Evolutionary conservation across 2,113 vertebrate genomes (phyloP), one percentile per base, ranked within the genome.

Genomic region (Lonchura striata): DNA sequence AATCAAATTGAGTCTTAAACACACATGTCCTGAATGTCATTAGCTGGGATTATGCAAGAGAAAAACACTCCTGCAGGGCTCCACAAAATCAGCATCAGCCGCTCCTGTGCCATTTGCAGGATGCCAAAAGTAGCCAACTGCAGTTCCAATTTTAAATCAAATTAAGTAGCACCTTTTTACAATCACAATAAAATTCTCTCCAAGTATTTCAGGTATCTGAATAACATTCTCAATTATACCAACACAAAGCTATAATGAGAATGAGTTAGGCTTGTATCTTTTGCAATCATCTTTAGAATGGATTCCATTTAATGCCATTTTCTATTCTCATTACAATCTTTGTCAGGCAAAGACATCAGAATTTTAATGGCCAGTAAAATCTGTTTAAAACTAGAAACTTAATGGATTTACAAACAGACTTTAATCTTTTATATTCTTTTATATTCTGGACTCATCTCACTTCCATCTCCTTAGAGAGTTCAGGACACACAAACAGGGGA

Each of bases 121-220:
- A 63, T 2, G n/a, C 42, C 54, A 77, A 18, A 91, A 80, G 37
- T 23, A 90, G 59, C 35, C 63, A 88, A 74, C 42, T 61, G 18
- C 42, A 28, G 8, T 59, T 88, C 68, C 56, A 83, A 88, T 88
- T 92, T 91, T 86, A 92, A 93, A 93, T 86, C 56, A 95, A 94
- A 96, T 93, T 94, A 97, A 94, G 79, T 77, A 88, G 22, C 50
- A 83, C n/a, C 44, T 77, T 95, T 91, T 94, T 86, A 86, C 35
- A 90, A 63, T 88, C 85, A 78, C 75, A 68, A 59, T 96, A 93
- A 94, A 92, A 92, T 75, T 95, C 42, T 83, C 87, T 88, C 49
- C 47, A 42, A 86, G 63, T 90, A 83, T 74, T 93, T 94, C 87
- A 96, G 94, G 88, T 95, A 85, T 59, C 59, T 2, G 3, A 95